Base-by-base conservation (phyloP, 2,113 vertebrate genomes). In the Bubo scandiacus region DNA sequence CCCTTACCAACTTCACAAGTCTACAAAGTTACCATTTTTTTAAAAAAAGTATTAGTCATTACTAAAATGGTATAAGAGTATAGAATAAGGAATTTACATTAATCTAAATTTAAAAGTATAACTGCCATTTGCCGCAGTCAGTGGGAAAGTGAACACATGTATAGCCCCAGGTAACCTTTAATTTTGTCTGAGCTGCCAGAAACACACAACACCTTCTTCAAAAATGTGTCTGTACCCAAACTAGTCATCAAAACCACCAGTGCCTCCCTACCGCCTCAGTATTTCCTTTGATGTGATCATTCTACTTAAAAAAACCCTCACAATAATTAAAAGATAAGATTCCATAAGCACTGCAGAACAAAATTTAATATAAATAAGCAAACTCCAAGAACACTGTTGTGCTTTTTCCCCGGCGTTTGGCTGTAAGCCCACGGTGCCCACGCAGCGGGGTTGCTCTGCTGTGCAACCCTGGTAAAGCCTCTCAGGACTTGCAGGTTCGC, bases 101-200 rank as follows among this genome's bases (percentile, higher is more conserved):
- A 4, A 66, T 34, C 47, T 77, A 43, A 71, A 57, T 15, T 36
- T 65, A 4, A 16, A 87, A 81, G 30, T 6, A 0, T 49, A 86
- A 36, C n/a, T 88, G 79, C 29, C 66, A 4, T 26, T 51, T 67
- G 51, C 68, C 85, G 22, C 77, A 42, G 43, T 25, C 47, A 12
- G 5, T 19, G 82, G 68, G 90, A 73, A 61, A 70, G 20, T 4
- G 18, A 75, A 66, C 34, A 45, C 5, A 30, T 0, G 8, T 3
- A 17, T 0, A 59, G 13, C n/a, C 14, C n/a, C 42, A 27, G 61
- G 2, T 4, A 19, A 10, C 23, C 8, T 52, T 52, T 0, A 2
- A 5, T 25, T 66, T 6, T 34, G 27, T 3, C 42, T 40, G 38
- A 59, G 66, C 74, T 85, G 71, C 74, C 86, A 94, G 57, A 79